Conservation (phyloP, 2,113 vertebrate species). For the Phalacrocorax pelagicus region DNA sequence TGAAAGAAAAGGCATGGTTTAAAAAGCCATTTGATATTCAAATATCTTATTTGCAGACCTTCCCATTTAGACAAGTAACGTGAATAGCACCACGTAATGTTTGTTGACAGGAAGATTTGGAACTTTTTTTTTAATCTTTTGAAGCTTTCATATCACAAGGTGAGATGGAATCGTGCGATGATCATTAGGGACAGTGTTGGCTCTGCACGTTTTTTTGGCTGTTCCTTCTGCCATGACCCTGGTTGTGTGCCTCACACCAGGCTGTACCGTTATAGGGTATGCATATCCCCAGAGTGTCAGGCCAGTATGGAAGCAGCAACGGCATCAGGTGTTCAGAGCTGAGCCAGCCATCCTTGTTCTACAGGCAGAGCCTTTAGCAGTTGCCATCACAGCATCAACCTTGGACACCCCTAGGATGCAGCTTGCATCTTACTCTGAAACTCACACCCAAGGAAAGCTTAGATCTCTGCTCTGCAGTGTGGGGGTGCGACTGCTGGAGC, state of each 20-base stretch:
- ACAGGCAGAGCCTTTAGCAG: not conserved
- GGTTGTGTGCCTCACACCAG: not conserved
- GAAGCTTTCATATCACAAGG: not conserved
- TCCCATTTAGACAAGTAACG: not conserved
- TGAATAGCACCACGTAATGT: not conserved
- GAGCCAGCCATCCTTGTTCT: not conserved
- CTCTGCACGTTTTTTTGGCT: not conserved
- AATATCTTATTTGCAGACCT: not conserved
- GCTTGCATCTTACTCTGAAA: not conserved
- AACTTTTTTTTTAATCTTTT: not conserved
- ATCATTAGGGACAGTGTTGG: not conserved
- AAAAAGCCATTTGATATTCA: not conserved
- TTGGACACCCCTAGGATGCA: not conserved
- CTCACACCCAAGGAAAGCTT: not conserved
- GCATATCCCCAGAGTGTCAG: rapidly evolving
- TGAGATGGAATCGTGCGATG: not conserved
- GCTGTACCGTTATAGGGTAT: not conserved
- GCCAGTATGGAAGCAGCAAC: not conserved
- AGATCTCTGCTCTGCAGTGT: not conserved
- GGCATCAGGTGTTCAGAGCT: not conserved
- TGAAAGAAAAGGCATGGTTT: not conserved
- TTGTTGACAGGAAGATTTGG: not conserved
- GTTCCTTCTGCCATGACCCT: not conserved
- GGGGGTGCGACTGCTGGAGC: not conserved
- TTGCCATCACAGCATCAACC: not conserved